Evolutionary conservation across 2,888 invertebrate genomes (phyloP).

Genomic region (Lasiommata megera): DNA sequence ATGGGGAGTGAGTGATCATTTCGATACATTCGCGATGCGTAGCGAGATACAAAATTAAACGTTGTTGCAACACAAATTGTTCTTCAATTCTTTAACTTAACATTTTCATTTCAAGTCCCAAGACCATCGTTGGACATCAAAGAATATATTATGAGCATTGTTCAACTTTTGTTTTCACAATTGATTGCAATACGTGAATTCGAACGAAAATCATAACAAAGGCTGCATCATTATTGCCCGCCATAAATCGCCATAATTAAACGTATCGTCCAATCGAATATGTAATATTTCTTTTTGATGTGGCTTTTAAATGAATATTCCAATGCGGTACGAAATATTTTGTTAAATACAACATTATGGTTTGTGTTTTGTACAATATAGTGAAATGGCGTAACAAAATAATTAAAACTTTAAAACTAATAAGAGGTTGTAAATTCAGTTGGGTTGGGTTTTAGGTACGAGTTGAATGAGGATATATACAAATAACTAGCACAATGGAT

Average conservation of each 20-base stretch:
- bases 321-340: constrained; percentile 56
- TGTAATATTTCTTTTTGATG: constrained; percentile 65
- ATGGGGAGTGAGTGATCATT: no score
- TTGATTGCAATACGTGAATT: neutral
- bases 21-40: no score
- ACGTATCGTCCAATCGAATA: constrained; percentile 58
- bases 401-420: neutral
- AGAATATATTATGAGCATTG: no score
- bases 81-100: no score
- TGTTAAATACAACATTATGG: constrained; percentile 69
- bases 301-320: constrained; percentile 60
- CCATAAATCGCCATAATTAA: constrained; percentile 50
- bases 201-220: constrained; percentile 24
- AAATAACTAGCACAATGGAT: no score
- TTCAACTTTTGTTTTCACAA: neutral
- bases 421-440: no score
- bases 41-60: no score
- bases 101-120: no score
- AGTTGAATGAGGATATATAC: no score
- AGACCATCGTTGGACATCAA: no score
- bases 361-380: constrained; percentile 24
- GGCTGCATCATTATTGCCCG: constrained; percentile 26
- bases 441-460: no score
- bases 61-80: no score
- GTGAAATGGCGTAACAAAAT: neutral